Evolutionary conservation across 2,888 invertebrate species (phyloP).

Genomic region (Subacronicta megacephala): DNA sequence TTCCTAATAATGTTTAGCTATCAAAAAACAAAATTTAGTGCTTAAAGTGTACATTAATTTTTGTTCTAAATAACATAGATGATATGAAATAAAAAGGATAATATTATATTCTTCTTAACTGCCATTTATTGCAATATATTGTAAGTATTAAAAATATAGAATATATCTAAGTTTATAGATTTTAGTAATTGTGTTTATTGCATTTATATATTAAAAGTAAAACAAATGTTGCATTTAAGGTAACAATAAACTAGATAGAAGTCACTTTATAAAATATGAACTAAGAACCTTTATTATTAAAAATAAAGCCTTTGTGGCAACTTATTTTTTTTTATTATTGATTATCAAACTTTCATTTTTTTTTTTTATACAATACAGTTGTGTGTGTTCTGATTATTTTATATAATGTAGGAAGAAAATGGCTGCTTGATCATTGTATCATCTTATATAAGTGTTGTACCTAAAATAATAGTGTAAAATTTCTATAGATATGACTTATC

Average conservation of each 20-base stretch:
- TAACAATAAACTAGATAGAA: neutral
- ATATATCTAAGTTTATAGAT: constrained; percentile 20
- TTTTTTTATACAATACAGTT: too few species aligned
- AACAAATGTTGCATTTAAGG: neutral
- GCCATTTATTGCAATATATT: constrained; percentile 33
- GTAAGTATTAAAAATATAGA: constrained; percentile 15
- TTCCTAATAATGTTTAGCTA: too few species aligned
- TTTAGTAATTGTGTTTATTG: constrained; percentile 17
- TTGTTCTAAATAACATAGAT: too few species aligned
- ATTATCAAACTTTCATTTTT: too few species aligned
- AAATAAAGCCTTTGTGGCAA: too few species aligned
- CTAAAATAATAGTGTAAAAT: constrained; percentile 32
- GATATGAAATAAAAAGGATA: too few species aligned
- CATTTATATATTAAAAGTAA: constrained; percentile 21
- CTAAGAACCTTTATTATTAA: neutral
- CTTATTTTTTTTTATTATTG: constrained; percentile 5
- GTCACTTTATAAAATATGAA: neutral
- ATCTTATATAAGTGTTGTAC: constrained; percentile 10
- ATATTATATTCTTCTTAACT: constrained; percentile 13
- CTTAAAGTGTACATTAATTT: too few species aligned
- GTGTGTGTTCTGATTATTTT: constrained; percentile 14
- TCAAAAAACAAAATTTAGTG: too few species aligned
- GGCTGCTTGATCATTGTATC: constrained; percentile 3
- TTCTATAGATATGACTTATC: constrained; percentile 28
- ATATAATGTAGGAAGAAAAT: constrained; percentile 12